Evolutionary conservation across 2,888 invertebrate species (phyloP), one percentile per base, ranked within the genome.

Genomic region (Kryphioiulus occultus): DNA sequence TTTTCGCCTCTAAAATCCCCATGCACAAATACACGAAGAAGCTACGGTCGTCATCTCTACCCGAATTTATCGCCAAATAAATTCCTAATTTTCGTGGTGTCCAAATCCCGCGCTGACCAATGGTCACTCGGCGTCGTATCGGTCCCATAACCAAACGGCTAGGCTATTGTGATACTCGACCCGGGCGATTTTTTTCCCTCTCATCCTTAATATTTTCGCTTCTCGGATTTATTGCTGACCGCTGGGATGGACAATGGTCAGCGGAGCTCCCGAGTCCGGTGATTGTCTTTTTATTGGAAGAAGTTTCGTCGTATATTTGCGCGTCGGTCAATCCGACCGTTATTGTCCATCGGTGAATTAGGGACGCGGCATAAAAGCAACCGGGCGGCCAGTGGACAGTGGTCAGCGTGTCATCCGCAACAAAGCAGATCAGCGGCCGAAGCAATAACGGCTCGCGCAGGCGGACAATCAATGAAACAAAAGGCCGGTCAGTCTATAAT

Each of bases 301-400:
- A 42, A 42, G 7, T 42, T 42, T 42, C 42, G 42, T 10, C 42
- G 10, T 42, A 42, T 42, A 42, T 42, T 42, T 42, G 42, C 42
- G 42, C 15, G 53, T n/a, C 53, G n/a, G 53, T 59, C 53, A 59
- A 59, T 59, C 53, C 53, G 47, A 3, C 53, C 53, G 53, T 59
- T 59, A 59, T 59, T 59, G 53, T 59, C 53, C 53, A 59, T 59
- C 53, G 53, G 53, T 59, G 53, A 59, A 59, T 59, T 59, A 59
- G 53, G 53, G 53, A 59, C 53, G 53, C 19, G 53, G 53, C 53
- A 59, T 59, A 59, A 59, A 59, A 59, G 53, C 53, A n/a, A n/a
- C 19, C 15, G 1, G 12, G 47, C 12, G 47, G 47, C 12, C 3
- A 17, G 47, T 9, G 47, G 47, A 47, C 47, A 9, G 53, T 17